Evolutionary conservation across 2,113 vertebrate genomes (phyloP).

Genomic region (Sinocyclocheilus anshuiensis): DNA sequence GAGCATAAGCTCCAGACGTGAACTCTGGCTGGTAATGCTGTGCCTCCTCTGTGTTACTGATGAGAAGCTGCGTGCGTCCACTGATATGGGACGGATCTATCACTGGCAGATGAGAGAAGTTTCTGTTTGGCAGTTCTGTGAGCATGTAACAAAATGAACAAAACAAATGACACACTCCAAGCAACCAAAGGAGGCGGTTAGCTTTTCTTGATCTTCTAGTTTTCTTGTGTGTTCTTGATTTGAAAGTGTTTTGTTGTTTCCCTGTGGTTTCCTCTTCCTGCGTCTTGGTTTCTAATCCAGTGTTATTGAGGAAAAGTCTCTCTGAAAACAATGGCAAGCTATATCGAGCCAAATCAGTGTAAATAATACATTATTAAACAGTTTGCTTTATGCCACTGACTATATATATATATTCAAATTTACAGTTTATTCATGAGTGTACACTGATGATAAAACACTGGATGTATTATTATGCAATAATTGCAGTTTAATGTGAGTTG

Average conservation of each 20-base stretch:
- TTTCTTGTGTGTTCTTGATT: background rate
- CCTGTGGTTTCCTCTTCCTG: background rate
- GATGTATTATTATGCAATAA: no score
- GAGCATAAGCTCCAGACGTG: background rate
- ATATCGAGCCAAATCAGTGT: background rate
- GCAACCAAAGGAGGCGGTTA: background rate
- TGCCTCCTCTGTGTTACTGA: background rate
- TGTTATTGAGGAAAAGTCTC: background rate
- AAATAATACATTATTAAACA: no score
- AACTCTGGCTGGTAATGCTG: background rate
- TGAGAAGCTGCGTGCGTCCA: background rate
- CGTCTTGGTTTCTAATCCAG: background rate
- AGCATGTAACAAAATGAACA: background rate
- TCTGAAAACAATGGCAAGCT: background rate
- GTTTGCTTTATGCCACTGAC: no score
- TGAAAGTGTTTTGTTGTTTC: background rate
- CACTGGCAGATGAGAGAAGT: background rate
- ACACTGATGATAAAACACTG: no score
- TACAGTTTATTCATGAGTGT: background rate
- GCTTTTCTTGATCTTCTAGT: background rate
- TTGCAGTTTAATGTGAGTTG: no score
- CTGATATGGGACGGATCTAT: background rate
- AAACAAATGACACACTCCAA: background rate
- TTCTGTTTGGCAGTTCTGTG: background rate
- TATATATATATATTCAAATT: no score